These are phyloP conservation scores for Eledone cirrhosa DNA, from an alignment of 2,888 invertebrate species.

Conservation along the genomic window DNA sequence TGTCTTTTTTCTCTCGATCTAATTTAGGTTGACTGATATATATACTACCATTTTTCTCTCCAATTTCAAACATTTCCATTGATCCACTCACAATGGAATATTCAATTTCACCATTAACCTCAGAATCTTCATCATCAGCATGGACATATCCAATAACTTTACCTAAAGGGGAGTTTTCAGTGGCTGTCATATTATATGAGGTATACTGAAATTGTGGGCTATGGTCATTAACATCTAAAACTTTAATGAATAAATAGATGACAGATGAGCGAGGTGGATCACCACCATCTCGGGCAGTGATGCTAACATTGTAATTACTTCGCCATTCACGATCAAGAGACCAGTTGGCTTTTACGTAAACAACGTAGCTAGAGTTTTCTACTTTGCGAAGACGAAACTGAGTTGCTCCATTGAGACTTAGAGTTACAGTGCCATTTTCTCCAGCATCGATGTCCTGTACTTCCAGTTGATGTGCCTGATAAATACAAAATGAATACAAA, in stretches of 20 bases:
- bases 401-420: conserved; percentile 26
- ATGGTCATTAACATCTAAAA: conserved; percentile 25
- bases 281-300: conserved; percentile 23
- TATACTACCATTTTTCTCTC: conserved; percentile 24
- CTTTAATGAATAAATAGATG: conserved; percentile 23
- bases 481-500: background rate
- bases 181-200: conserved; percentile 15
- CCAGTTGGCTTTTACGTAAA: conserved; percentile 26
- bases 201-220: conserved; percentile 23
- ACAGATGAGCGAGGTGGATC: conserved; percentile 16
- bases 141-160: conserved; percentile 15
- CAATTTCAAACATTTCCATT: conserved; percentile 21
- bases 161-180: conserved; percentile 19
- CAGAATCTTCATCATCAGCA: conserved; percentile 25
- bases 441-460: conserved; percentile 14
- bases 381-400: conserved; percentile 17
- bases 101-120: conserved; percentile 17
- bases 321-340: conserved; percentile 28
- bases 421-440: conserved; percentile 21
- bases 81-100: conserved; percentile 25
- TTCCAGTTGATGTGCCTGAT: conserved; percentile 17
- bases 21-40: conserved; percentile 2
- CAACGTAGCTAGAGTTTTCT: conserved; percentile 18
- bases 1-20: conserved; percentile 20
- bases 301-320: conserved; percentile 25